phyloP scores from a whole-genome alignment of 2,797 vertebrate genomes.

The Spatula clypeata region DNA sequence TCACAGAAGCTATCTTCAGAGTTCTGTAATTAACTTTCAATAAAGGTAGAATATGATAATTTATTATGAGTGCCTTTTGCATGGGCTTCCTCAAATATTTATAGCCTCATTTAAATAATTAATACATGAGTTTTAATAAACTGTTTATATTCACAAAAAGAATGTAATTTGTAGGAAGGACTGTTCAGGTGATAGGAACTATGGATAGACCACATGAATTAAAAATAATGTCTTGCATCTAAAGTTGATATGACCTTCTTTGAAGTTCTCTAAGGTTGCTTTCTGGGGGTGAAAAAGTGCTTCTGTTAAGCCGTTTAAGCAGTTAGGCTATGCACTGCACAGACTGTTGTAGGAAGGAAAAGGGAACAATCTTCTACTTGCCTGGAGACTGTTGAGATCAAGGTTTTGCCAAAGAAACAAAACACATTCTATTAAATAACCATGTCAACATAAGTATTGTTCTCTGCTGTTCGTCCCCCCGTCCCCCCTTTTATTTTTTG shows the following conservation, averaged over 20 bases:
- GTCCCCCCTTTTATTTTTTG: background rate
- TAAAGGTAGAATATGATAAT: slow-evolving; percentile 25
- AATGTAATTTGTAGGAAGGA: slow-evolving; percentile 59
- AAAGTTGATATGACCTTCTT: slow-evolving; percentile 55
- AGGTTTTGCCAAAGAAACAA: slow-evolving; percentile 12
- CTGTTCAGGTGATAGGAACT: slow-evolving; percentile 31
- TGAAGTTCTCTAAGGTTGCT: background rate
- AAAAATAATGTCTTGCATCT: slow-evolving; percentile 39
- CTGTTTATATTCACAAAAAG: slow-evolving; percentile 77
- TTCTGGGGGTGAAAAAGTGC: slow-evolving; percentile 14
- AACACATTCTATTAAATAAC: background rate
- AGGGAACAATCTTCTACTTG: background rate
- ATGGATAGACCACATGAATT: slow-evolving; percentile 5
- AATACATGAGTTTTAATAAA: slow-evolving; percentile 70
- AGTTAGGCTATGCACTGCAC: background rate
- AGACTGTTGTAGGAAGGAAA: background rate
- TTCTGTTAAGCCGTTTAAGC: background rate
- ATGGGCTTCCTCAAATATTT: slow-evolving; percentile 71
- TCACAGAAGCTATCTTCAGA: background rate
- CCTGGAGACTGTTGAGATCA: background rate
- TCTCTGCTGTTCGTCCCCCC: too few relatives aligned
- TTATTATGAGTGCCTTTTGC: slow-evolving; percentile 47
- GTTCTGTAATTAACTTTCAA: slow-evolving; percentile 20
- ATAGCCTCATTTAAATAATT: slow-evolving; percentile 77
- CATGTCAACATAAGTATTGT: background rate